These are phyloP conservation scores for Pomacea maculata DNA, from an alignment of 1,140 invertebrate genomes.

Conservation along the genomic window DNA sequence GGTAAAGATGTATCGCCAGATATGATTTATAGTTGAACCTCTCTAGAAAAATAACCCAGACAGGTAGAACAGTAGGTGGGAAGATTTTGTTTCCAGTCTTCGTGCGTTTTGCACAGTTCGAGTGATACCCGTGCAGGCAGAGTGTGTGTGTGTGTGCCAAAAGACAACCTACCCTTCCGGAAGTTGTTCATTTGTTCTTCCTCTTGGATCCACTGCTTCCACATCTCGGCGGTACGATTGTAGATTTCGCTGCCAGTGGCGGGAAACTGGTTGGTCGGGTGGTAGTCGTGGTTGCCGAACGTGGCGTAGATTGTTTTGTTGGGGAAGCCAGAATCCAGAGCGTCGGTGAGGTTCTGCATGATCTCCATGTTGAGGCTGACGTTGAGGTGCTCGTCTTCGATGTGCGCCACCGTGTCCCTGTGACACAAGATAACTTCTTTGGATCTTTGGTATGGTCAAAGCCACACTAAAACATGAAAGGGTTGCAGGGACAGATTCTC, in stretches of 20 bases:
- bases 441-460: not conserved
- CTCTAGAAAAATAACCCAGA: no score
- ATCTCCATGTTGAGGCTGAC: slow-evolving; percentile 43
- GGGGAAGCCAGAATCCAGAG: slow-evolving; percentile 34
- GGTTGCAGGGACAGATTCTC: no score
- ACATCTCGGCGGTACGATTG: slow-evolving; percentile 40
- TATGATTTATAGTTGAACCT: no score
- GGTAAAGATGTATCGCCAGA: no score
- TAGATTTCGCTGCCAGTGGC: slow-evolving; percentile 41
- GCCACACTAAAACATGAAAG: not conserved
- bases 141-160: not conserved
- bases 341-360: slow-evolving; percentile 45
- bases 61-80: no score
- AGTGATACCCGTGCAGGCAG: no score
- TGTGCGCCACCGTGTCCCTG: slow-evolving; percentile 54
- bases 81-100: no score
- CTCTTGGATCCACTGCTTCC: slow-evolving; percentile 49
- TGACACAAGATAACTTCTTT: not conserved
- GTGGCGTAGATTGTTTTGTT: slow-evolving; percentile 42
- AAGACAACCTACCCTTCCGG: slow-evolving; percentile 34
- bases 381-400: slow-evolving; percentile 38
- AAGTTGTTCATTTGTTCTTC: slow-evolving; percentile 31
- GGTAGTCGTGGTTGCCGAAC: slow-evolving; percentile 61
- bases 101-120: no score
- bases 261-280: slow-evolving; percentile 49